Base-by-base conservation (phyloP, 1,140 invertebrate genomes). In the Brachystomella parvula region DNA sequence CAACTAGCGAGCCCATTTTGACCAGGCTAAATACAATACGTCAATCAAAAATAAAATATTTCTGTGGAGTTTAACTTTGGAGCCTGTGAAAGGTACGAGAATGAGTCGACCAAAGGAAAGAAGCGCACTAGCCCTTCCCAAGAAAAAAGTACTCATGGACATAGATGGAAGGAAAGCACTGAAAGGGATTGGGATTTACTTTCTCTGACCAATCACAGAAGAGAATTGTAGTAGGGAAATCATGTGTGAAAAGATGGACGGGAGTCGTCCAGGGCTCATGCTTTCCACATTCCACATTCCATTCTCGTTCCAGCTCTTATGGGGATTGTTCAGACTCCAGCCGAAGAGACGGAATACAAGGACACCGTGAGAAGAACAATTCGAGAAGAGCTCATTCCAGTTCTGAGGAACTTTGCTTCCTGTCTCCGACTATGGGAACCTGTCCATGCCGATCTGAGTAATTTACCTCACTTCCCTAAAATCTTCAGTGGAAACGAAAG, bases 181-280 rank as follows among this genome's bases (percentile, higher is more conserved):
- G 30, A 88, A 85, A 2, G 92, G 92, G 28, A 84, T 90, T 21
- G 92, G 90, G 73, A 86, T 94, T 69, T 92, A 93, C 73, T 94
- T 94, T 81, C 89, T 92, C 76, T 89, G 90, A 71, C 89, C 89
- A 74, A 78, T 95, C 65, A 91, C 91, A 0, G 92, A 94, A 76
- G 89, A 92, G 79, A 92, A 91, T 21, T 94, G 95, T 71, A 64
- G 19, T 57, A 59, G 15, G 29, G 83, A 84, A 71, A 75, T 84
- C 67, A 90, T 85, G 74, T 92, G 90, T 67, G 91, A 90, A 0
- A 83, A 90, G 39, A 83, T 95, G 33, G 90, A 94, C 75, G 86
- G 86, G 0, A 83, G 82, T 53, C 84, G 85, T 72, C 86, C 92
- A 19, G 90, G 90, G 3, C 79, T 94, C 44, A 87, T 94, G 44